Base-by-base conservation (phyloP, 1,140 invertebrate genomes). In the Manduca sexta region DNA sequence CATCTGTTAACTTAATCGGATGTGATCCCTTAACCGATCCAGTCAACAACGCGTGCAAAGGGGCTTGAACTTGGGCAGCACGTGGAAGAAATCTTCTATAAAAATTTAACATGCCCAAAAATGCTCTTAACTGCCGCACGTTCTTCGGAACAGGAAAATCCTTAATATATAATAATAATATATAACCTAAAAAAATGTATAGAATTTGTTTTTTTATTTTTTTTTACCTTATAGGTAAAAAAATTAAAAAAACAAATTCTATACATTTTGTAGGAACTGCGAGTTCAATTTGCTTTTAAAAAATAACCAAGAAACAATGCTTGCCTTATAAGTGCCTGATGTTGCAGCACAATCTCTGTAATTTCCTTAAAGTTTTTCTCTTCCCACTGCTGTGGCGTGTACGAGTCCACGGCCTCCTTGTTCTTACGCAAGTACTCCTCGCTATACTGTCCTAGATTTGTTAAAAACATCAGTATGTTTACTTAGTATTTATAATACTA, bases 251-350 rank as follows among this genome's bases (percentile, higher is more conserved):
- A n/a, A n/a, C n/a, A n/a, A n/a, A n/a, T n/a, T n/a, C n/a, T n/a
- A n/a, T n/a, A n/a, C n/a, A n/a, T n/a, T n/a, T n/a, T n/a, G n/a
- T n/a, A n/a, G n/a, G n/a, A n/a, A n/a, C n/a, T n/a, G n/a, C n/a
- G n/a, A n/a, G n/a, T n/a, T n/a, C n/a, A n/a, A n/a, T n/a, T n/a
- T n/a, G n/a, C n/a, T n/a, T n/a, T n/a, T n/a, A n/a, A n/a, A n/a
- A n/a, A n/a, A n/a, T n/a, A n/a, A n/a, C n/a, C n/a, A n/a, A n/a
- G n/a, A n/a, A n/a, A n/a, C n/a, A n/a, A n/a, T n/a, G n/a, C n/a
- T n/a, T n/a, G 55, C 57, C 52, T 54, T 34, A 60, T 60, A 5
- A 60, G 16, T 0, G 44, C 37, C 11, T 42, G 49, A 39, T 60
- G 57, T 14, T 45, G 41, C 2, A 34, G 13, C 8, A 55, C 57